These are phyloP conservation scores for Pedetes capensis DNA, from an alignment of 2,113 vertebrate genomes.

Conservation along the genomic window DNA sequence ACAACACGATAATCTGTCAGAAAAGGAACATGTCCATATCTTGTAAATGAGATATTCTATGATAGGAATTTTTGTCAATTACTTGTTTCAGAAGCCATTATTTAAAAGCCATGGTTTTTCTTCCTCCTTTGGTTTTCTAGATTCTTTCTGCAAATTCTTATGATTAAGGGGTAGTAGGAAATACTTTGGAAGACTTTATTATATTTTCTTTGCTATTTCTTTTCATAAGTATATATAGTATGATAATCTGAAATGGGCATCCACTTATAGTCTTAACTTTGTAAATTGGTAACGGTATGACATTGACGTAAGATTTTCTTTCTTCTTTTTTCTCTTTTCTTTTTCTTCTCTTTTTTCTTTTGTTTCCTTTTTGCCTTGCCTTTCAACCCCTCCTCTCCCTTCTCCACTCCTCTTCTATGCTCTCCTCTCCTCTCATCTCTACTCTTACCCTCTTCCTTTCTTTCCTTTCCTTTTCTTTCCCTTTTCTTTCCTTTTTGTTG, in stretches of 20 bases:
- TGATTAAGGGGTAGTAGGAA: background rate
- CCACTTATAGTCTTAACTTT: background rate
- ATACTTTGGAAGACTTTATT: background rate
- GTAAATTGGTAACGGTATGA: background rate
- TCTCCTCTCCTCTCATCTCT: too few relatives aligned
- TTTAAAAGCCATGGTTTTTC: background rate
- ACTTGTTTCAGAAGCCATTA: background rate
- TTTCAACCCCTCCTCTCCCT: too few relatives aligned
- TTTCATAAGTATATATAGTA: background rate
- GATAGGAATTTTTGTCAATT: background rate
- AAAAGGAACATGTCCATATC: background rate
- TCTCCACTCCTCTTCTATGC: too few relatives aligned
- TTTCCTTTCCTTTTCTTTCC: too few relatives aligned
- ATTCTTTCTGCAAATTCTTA: background rate
- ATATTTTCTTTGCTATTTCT: background rate
- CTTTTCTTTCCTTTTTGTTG: too few relatives aligned
- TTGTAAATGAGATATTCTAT: background rate
- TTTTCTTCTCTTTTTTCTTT: too few relatives aligned
- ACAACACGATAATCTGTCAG: background rate
- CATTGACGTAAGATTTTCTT: background rate
- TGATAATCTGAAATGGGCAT: background rate
- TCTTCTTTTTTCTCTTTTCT: too few relatives aligned
- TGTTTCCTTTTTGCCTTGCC: too few relatives aligned
- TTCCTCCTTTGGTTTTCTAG: background rate
- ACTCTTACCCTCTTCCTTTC: too few relatives aligned